Evolutionary conservation across 2,113 vertebrate genomes (phyloP).

Genomic region (Ascaphus truei): DNA sequence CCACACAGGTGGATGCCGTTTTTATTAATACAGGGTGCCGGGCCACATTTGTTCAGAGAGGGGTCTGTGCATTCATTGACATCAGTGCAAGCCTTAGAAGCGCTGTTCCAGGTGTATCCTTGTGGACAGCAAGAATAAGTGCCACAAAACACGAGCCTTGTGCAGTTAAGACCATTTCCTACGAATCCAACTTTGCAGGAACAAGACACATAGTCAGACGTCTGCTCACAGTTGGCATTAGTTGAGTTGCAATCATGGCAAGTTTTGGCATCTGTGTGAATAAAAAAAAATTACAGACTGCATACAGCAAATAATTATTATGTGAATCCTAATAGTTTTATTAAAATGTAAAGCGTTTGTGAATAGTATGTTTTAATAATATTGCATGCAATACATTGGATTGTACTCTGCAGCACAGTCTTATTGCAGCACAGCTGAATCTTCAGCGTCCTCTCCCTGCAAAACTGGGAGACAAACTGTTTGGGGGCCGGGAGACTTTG

Average conservation of each 20-base stretch:
- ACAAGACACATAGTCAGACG: neutral
- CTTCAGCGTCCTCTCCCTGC: no score
- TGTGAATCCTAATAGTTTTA: no score
- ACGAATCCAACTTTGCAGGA: neutral
- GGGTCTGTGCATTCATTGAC: neutral
- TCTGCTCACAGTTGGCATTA: neutral
- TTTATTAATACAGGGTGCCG: neutral
- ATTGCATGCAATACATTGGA: no score
- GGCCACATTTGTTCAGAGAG: neutral
- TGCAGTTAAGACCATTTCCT: neutral
- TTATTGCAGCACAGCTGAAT: no score
- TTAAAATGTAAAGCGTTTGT: no score
- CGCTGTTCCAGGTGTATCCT: neutral
- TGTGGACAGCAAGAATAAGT: neutral
- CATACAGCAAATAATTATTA: no score
- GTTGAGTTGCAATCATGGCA: neutral
- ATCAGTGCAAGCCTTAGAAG: neutral
- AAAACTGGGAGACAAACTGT: no score
- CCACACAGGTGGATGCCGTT: neutral
- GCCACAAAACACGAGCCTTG: neutral
- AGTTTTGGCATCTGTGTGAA: neutral
- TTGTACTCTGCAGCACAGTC: no score
- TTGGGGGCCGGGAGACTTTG: no score
- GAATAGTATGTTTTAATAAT: no score
- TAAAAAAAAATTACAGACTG: no score